A percentile compares a stretch with the other conserved stretches of the same genome.
phyloP scores from a whole-genome alignment of 2,888 invertebrate species.

The Proisotoma minuta region DNA sequence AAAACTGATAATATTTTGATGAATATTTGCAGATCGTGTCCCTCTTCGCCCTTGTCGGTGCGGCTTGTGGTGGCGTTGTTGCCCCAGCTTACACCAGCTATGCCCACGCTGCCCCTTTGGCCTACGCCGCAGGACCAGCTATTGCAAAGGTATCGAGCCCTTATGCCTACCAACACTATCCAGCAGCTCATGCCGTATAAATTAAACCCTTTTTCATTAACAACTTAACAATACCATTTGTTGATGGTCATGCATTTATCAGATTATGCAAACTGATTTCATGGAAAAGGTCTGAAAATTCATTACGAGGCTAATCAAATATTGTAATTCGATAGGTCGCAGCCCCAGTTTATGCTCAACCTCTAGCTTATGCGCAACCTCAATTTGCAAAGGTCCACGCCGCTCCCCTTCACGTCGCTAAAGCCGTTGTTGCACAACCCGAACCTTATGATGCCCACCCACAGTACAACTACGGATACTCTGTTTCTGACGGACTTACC shows the following conservation, averaged over 20 bases:
- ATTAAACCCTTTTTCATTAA: not conserved
- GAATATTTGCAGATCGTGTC: conserved; percentile 20
- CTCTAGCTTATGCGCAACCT: not conserved
- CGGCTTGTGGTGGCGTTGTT: conserved; percentile 15
- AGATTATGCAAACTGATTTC: not conserved
- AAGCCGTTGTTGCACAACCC: conserved; percentile 11
- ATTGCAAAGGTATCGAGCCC: not conserved
- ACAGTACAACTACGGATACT: conserved; percentile 17
- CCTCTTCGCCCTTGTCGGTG: conserved; percentile 21
- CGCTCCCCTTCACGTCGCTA: conserved; percentile 9
- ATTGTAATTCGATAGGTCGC: conserved; percentile 9
- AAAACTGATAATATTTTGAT: too few relatives aligned
- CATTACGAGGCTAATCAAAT: not conserved
- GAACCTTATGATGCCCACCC: conserved; percentile 14
- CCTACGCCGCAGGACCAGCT: not conserved
- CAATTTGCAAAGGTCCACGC: conserved; percentile 3
- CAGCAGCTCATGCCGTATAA: not conserved
- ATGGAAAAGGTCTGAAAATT: not conserved
- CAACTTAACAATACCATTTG: not conserved
- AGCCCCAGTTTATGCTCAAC: conserved; percentile 8
- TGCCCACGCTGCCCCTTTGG: conserved; percentile 4
- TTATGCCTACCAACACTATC: not conserved
- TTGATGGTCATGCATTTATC: not conserved
- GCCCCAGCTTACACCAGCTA: conserved; percentile 14
- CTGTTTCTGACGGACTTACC: conserved; percentile 15